Percentiles rank a stretch among this genome's conserved stretches.
Conservation (phyloP, 2,888 invertebrate genomes). For the Gnatocerus cornutus region DNA sequence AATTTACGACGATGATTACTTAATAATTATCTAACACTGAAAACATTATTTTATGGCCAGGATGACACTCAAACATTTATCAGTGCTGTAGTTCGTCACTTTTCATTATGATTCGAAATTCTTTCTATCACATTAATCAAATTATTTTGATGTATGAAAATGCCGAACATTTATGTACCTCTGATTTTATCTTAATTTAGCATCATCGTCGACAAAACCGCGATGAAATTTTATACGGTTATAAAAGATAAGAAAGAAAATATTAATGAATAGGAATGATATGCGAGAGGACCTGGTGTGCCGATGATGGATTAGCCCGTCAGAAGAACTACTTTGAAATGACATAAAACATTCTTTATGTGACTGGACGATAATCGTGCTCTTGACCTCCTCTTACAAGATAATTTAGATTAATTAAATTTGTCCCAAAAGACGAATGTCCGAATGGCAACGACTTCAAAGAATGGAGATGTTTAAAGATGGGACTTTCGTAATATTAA, state of each 20-base stretch:
- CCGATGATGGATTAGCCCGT: conserved; percentile 2
- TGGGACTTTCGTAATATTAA: background rate
- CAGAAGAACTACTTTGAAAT: background rate
- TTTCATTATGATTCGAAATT: background rate
- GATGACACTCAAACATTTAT: background rate
- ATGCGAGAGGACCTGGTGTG: conserved; percentile 3
- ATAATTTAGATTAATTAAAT: conserved; percentile 1
- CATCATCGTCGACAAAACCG: background rate
- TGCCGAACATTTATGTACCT: background rate
- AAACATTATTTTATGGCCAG: background rate
- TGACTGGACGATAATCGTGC: conserved; percentile 9
- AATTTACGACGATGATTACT: conserved; percentile 17
- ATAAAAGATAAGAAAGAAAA: background rate
- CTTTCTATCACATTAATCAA: background rate
- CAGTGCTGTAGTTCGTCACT: background rate
- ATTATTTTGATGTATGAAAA: conserved; percentile 4
- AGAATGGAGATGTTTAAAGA: conserved; percentile 16
- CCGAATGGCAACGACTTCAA: conserved; percentile 5
- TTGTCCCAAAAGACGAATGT: background rate
- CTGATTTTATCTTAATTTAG: background rate
- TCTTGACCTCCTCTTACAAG: conserved; percentile 1
- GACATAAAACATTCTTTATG: background rate
- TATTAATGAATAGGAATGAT: conserved; percentile 5
- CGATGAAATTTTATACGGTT: background rate
- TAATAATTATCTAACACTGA: conserved; percentile 5